A percentile compares a stretch with the other conserved stretches of the same genome.
These are phyloP conservation scores for Morpho helenor DNA, from an alignment of 2,888 invertebrate species.

Conservation along the genomic window DNA sequence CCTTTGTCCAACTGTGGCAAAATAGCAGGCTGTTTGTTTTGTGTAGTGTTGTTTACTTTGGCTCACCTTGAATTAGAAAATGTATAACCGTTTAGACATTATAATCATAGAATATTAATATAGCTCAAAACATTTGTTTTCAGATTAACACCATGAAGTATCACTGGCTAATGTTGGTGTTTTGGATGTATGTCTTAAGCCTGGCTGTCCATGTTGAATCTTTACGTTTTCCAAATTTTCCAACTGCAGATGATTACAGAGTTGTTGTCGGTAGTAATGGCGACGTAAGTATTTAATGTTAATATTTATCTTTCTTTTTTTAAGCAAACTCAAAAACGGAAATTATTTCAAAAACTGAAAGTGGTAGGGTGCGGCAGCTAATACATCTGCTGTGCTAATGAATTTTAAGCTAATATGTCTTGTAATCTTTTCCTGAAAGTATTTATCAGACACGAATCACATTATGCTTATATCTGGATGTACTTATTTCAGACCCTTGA, in stretches of 20 bases:
- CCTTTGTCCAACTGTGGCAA: no score
- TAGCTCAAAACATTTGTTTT: background rate
- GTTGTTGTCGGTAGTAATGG: background rate
- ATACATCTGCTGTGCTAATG: background rate
- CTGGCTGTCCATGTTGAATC: constrained; percentile 39
- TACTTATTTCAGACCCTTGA: background rate
- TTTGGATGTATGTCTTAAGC: constrained; percentile 38
- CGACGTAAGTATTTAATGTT: background rate
- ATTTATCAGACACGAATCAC: background rate
- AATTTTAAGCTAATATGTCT: background rate
- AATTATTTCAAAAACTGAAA: background rate
- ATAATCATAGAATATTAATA: no score
- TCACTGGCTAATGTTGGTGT: constrained; percentile 36
- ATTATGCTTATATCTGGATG: background rate
- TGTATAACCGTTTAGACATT: no score
- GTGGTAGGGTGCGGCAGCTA: background rate
- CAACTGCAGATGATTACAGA: background rate
- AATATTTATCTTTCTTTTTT: background rate
- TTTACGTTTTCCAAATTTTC: constrained; percentile 12
- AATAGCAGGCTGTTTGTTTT: no score
- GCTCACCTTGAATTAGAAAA: no score
- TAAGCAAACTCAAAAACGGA: background rate
- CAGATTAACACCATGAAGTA: constrained; percentile 23
- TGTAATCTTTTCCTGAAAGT: background rate
- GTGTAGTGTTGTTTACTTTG: no score